These are phyloP conservation scores for Teleopsis dalmanni DNA, from an alignment of 1,140 invertebrate species.

Conservation along the genomic window DNA sequence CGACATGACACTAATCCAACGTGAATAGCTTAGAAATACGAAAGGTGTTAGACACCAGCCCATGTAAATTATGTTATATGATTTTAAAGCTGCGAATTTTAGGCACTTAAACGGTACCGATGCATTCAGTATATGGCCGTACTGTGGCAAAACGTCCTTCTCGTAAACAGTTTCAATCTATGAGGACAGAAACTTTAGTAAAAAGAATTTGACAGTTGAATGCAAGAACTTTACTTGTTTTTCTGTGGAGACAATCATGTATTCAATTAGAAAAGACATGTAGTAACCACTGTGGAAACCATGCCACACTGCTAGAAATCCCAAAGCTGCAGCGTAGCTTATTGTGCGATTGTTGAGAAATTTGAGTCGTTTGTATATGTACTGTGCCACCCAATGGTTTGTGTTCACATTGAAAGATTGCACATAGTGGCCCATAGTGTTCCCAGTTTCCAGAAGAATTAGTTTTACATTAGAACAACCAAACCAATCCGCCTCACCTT, in stretches of 20 bases:
- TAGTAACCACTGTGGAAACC: conserved; percentile 88
- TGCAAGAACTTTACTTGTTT: conserved; percentile 59
- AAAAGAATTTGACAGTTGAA: not conserved
- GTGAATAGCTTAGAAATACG: conserved; percentile 59
- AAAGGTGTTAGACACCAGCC: conserved; percentile 80
- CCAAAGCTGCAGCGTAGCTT: conserved; percentile 72
- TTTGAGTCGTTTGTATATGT: conserved; percentile 85
- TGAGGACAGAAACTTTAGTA: conserved; percentile 1
- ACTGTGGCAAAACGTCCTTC: conserved; percentile 24
- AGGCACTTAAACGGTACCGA: conserved; percentile 44
- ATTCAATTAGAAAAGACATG: conserved; percentile 85
- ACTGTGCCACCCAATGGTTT: conserved; percentile 84
- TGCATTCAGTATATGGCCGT: conserved; percentile 18
- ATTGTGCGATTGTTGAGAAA: conserved; percentile 80
- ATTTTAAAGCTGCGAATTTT: conserved; percentile 57
- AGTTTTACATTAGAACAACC: conserved; percentile 81
- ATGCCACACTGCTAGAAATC: conserved; percentile 90
- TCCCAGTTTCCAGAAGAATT: conserved; percentile 65
- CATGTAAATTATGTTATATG: conserved; percentile 73
- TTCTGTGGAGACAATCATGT: conserved; percentile 79
- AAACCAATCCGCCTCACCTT: conserved; percentile 61
- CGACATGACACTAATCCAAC: conserved; percentile 55
- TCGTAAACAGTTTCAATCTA: conserved; percentile 27
- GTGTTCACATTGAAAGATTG: conserved; percentile 89
- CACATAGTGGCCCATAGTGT: conserved; percentile 77